These are phyloP conservation scores for Cotesia typhae DNA, from an alignment of 1,140 invertebrate species.

Conservation along the genomic window DNA sequence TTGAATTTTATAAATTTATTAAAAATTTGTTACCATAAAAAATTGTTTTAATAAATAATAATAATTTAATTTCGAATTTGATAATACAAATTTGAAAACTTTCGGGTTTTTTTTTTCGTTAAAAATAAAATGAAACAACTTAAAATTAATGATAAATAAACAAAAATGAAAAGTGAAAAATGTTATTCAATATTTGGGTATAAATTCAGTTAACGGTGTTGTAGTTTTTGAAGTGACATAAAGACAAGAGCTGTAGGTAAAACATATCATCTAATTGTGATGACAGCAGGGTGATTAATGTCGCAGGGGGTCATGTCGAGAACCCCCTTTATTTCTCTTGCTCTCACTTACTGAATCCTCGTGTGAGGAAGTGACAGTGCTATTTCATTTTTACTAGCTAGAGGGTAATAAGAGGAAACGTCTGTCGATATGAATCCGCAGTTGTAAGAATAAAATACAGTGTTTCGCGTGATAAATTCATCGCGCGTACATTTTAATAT, in stretches of 20 bases:
- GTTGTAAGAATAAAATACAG: not conserved
- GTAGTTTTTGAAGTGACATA: constrained; percentile 23
- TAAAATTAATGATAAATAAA: not conserved
- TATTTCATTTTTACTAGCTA: constrained; percentile 28
- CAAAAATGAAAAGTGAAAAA: constrained; percentile 4
- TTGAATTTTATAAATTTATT: too few species aligned
- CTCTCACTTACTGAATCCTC: not conserved
- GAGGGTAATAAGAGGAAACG: constrained; percentile 2
- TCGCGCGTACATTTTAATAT: not conserved
- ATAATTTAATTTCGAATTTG: too few species aligned
- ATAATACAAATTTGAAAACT: too few species aligned
- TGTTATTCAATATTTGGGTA: not conserved
- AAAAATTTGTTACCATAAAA: too few species aligned
- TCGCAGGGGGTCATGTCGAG: constrained; percentile 21
- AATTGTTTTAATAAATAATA: too few species aligned
- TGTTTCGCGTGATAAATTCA: constrained; percentile 30
- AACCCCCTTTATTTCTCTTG: too few species aligned
- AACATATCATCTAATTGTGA: constrained; percentile 37
- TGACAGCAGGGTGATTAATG: constrained; percentile 37
- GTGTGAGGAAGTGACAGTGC: constrained; percentile 39
- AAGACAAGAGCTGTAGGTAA: constrained; percentile 31
- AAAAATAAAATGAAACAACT: too few species aligned
- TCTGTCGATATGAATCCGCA: constrained; percentile 7
- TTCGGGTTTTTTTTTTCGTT: not conserved
- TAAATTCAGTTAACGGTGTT: constrained; percentile 7